A percentile compares a stretch with the other conserved stretches of the same genome.
These are phyloP conservation scores for Sphenodon punctatus DNA, from an alignment of 2,797 vertebrate genomes.

Conservation along the genomic window DNA sequence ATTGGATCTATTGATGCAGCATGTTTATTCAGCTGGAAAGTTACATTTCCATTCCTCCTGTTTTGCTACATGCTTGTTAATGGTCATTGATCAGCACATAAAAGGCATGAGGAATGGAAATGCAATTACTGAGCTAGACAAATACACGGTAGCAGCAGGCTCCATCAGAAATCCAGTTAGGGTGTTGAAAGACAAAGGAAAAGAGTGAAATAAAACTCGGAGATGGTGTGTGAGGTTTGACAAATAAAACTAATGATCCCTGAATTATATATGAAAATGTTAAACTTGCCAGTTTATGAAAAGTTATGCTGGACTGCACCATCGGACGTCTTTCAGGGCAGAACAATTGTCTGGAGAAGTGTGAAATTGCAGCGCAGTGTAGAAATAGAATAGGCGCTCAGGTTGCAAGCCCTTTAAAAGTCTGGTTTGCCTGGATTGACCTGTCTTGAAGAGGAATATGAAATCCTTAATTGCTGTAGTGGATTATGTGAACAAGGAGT, in stretches of 20 bases:
- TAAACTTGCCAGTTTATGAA: background rate
- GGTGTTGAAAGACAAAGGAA: background rate
- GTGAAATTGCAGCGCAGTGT: background rate
- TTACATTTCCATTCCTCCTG: constrained; percentile 12
- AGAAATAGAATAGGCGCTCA: background rate
- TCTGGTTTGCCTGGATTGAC: background rate
- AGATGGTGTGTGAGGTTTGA: background rate
- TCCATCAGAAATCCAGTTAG: constrained; percentile 4
- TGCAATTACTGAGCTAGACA: constrained; percentile 19
- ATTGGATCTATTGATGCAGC: background rate
- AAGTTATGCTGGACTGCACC: background rate
- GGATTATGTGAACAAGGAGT: fast-evolving
- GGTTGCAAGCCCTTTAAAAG: background rate
- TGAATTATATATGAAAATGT: constrained; percentile 1
- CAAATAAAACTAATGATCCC: background rate
- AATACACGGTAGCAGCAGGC: background rate
- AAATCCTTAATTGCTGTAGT: background rate
- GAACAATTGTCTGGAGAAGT: background rate
- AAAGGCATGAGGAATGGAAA: constrained; percentile 22
- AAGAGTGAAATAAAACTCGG: background rate
- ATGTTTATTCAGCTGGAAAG: constrained; percentile 21
- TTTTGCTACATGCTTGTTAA: background rate
- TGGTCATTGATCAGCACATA: background rate
- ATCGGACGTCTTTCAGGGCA: background rate
- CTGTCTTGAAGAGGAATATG: background rate